Conservation (phyloP, 2,113 vertebrate genomes). For the Heterochromis multidens region DNA sequence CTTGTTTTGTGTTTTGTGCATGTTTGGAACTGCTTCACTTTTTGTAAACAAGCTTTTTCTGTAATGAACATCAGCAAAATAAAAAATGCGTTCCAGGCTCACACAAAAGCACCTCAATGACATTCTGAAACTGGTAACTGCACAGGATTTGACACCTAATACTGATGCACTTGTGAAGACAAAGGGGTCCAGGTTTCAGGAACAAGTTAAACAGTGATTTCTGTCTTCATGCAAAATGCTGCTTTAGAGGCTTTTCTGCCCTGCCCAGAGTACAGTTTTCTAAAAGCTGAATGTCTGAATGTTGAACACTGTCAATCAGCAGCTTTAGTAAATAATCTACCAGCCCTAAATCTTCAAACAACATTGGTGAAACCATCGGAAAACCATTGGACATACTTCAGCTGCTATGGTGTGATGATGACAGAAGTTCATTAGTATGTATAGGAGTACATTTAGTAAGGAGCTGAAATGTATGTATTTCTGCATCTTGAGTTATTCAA, state of each 20-base stretch:
- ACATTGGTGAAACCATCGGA: no score
- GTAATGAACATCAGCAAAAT: not conserved
- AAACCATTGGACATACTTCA: no score
- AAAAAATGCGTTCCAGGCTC: not conserved
- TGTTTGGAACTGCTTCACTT: not conserved
- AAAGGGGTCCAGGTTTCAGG: constrained; percentile 1
- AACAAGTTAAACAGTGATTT: not conserved
- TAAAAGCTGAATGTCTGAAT: no score
- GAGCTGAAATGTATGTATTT: no score
- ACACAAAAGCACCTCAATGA: not conserved
- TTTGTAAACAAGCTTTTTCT: not conserved
- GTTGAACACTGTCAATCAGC: no score
- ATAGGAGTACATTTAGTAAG: no score
- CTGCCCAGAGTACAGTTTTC: not conserved
- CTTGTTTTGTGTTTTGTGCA: no score
- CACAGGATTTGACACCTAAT: not conserved
- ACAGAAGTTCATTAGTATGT: no score
- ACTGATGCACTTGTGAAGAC: not conserved
- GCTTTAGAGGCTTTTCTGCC: not conserved
- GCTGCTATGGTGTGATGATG: no score
- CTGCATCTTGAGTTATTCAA: no score
- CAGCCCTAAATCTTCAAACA: no score
- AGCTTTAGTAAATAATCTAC: no score
- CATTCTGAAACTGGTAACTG: not conserved
- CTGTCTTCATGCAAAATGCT: not conserved